These are phyloP conservation scores for Gymnopithys bicolor DNA, from an alignment of 2,797 vertebrate species.

Conservation along the genomic window DNA sequence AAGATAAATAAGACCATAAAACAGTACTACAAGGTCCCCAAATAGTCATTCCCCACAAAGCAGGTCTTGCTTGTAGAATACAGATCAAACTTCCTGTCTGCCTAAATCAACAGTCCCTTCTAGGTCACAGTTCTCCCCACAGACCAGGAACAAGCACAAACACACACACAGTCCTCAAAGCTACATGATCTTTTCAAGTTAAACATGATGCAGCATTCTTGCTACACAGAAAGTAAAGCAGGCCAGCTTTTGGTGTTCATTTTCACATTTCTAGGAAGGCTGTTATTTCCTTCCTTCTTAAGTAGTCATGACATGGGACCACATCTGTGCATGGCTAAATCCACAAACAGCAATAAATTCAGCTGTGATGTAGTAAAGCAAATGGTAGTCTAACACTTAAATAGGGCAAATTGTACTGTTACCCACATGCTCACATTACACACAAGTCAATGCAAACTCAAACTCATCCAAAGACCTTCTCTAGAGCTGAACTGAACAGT, in stretches of 20 bases:
- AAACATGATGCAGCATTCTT: background rate
- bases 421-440: background rate
- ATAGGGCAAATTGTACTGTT: background rate
- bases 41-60: background rate
- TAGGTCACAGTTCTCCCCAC: background rate
- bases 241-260: background rate
- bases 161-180: background rate
- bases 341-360: background rate
- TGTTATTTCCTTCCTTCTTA: background rate
- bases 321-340: background rate
- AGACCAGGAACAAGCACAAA: background rate
- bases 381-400: background rate
- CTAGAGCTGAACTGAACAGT: background rate
- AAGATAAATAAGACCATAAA: background rate
- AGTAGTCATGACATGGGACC: background rate
- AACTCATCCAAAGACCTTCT: background rate
- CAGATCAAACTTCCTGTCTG: background rate
- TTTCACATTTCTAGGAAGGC: background rate
- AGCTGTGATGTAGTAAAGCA: background rate
- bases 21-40: background rate
- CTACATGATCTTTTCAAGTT: background rate
- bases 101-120: background rate
- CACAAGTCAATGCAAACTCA: background rate
- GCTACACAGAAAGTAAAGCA: background rate
- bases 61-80: background rate